These are phyloP conservation scores for Poeciliopsis gracilis DNA, from an alignment of 2,797 vertebrate species.

Conservation along the genomic window DNA sequence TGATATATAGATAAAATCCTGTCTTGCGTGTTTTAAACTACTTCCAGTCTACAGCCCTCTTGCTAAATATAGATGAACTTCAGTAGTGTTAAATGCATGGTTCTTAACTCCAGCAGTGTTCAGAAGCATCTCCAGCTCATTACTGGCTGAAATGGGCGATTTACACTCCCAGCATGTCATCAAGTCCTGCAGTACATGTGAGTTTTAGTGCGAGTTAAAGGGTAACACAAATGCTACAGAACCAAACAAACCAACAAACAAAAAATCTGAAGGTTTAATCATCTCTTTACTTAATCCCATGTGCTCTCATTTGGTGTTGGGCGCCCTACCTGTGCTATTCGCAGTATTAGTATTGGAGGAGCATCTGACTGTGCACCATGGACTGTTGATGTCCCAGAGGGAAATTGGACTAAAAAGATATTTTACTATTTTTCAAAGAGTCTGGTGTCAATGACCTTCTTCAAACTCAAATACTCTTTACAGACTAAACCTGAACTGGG, in stretches of 20 bases:
- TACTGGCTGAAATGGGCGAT: not conserved
- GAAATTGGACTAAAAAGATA: not conserved
- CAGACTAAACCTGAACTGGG: not conserved
- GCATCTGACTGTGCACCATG: not conserved
- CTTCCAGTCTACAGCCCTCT: not conserved
- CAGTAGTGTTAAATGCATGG: not conserved
- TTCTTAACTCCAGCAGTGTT: not conserved
- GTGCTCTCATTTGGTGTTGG: not conserved
- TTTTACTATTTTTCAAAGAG: not conserved
- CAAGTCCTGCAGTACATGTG: not conserved
- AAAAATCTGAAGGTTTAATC: not conserved
- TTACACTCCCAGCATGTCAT: not conserved
- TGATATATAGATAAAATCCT: slow-evolving; percentile 16
- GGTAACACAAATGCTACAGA: not conserved
- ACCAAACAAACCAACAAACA: not conserved
- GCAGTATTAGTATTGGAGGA: not conserved
- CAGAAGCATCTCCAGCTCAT: not conserved
- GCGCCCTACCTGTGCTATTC: not conserved
- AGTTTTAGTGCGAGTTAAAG: not conserved
- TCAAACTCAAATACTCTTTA: not conserved
- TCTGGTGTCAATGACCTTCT: not conserved
- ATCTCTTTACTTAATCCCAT: not conserved
- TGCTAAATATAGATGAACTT: slow-evolving; percentile 2
- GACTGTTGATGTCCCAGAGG: not conserved
- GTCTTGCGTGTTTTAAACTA: not conserved